These are phyloP conservation scores for Cheilosia variabilis DNA, from an alignment of 2,888 invertebrate species.

Conservation along the genomic window DNA sequence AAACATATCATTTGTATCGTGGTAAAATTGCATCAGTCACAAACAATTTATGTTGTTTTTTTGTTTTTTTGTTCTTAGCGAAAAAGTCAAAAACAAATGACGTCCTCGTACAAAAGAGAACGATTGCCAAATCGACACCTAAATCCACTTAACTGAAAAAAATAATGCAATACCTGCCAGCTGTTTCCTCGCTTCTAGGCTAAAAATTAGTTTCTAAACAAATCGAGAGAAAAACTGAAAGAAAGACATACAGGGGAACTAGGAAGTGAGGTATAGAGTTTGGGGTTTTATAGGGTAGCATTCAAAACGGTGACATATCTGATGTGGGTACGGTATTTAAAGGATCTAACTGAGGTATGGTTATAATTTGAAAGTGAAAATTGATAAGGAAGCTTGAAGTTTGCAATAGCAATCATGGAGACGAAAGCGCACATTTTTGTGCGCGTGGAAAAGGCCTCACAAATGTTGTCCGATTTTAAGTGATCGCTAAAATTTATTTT, in stretches of 20 bases:
- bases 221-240: neutral
- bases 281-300: neutral
- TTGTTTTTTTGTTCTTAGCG: neutral
- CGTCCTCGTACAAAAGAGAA: constrained; percentile 20
- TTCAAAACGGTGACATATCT: too few relatives aligned
- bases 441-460: too few relatives aligned
- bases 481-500: too few relatives aligned
- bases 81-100: constrained; percentile 22
- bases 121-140: constrained; percentile 33
- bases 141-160: constrained; percentile 20
- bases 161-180: constrained; percentile 18
- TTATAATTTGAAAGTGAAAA: too few relatives aligned
- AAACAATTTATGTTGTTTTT: neutral
- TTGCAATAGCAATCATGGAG: too few relatives aligned
- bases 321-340: too few relatives aligned
- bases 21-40: constrained; percentile 40
- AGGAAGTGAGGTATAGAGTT: neutral
- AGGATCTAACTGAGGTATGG: too few relatives aligned
- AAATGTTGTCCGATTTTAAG: too few relatives aligned
- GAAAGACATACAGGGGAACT: constrained; percentile 6
- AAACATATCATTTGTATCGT: constrained; percentile 17
- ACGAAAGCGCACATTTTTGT: too few relatives aligned
- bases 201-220: neutral
- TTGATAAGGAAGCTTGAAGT: too few relatives aligned
- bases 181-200: constrained; percentile 21